Conservation (phyloP, 2,888 invertebrate species). For the Papilio gigon region DNA sequence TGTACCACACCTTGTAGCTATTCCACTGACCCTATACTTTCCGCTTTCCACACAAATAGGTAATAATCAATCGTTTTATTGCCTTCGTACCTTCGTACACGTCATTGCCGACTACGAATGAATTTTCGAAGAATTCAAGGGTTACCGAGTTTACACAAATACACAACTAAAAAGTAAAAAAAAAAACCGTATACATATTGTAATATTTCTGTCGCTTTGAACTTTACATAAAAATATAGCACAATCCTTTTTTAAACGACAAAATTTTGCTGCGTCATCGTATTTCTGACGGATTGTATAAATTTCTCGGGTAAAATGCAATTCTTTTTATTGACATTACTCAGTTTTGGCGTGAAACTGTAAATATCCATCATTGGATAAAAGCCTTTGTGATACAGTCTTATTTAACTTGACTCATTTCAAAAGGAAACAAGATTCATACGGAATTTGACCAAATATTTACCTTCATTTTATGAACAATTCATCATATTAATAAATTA, state of each 20-base stretch:
- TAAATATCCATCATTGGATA: constrained; percentile 73
- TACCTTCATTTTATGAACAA: constrained; percentile 1
- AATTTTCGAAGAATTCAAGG: constrained; percentile 71
- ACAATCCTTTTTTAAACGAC: neutral
- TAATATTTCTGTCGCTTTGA: neutral
- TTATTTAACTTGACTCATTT: constrained; percentile 73
- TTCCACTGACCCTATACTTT: constrained; percentile 67
- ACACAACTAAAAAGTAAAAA: constrained; percentile 6
- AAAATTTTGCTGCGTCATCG: constrained; percentile 4
- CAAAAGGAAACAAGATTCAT: constrained; percentile 56
- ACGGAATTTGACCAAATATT: constrained; percentile 22
- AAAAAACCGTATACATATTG: neutral
- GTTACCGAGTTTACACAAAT: constrained; percentile 12
- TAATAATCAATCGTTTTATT: constrained; percentile 82
- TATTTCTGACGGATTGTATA: constrained; percentile 49
- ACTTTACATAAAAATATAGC: neutral
- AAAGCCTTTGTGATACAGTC: constrained; percentile 71
- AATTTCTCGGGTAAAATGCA: constrained; percentile 65
- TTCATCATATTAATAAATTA: neutral
- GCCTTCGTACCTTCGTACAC: constrained; percentile 72
- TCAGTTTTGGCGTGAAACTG: constrained; percentile 63
- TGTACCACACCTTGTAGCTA: constrained; percentile 55
- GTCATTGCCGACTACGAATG: constrained; percentile 56
- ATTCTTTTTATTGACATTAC: constrained; percentile 67
- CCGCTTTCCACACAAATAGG: constrained; percentile 82